Evolutionary conservation across 2,113 vertebrate species (phyloP).

Genomic region (Prolemur simus): DNA sequence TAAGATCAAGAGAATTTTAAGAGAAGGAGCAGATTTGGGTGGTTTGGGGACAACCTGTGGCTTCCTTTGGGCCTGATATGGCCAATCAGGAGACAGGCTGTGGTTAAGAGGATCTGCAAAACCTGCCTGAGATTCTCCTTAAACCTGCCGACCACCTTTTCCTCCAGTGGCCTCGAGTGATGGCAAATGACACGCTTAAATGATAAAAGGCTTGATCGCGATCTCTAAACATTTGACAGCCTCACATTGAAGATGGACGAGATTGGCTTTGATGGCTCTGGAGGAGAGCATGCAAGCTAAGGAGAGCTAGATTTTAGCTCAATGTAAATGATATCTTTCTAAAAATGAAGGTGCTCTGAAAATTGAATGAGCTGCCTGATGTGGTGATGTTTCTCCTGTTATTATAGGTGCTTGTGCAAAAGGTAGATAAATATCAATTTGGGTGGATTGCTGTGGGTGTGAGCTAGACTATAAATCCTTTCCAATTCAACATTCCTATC

Average conservation of each 20-base stretch:
- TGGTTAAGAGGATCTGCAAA: background rate
- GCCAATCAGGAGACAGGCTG: background rate
- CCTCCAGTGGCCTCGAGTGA: background rate
- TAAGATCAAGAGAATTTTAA: constrained; percentile 26
- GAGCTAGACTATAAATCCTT: background rate
- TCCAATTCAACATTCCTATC: constrained; percentile 37
- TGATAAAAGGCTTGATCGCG: background rate
- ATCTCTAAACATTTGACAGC: background rate
- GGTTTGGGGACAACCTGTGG: background rate
- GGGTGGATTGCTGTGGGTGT: background rate
- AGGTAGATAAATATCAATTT: background rate
- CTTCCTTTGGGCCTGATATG: background rate
- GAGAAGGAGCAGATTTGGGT: background rate
- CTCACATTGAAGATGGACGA: background rate
- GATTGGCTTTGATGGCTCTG: background rate
- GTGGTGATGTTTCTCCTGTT: background rate
- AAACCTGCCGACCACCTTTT: background rate
- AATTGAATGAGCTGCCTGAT: background rate
- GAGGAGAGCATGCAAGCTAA: background rate
- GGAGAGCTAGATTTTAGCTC: background rate
- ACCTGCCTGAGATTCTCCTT: background rate
- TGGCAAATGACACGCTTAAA: background rate
- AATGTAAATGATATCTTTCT: constrained; percentile 15
- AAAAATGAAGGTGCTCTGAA: background rate
- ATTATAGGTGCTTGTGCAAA: background rate